Evolutionary conservation across 2,888 invertebrate genomes (phyloP), one percentile per base, ranked within the genome.

Genomic region (Caenorhabditis zanzibari): DNA sequence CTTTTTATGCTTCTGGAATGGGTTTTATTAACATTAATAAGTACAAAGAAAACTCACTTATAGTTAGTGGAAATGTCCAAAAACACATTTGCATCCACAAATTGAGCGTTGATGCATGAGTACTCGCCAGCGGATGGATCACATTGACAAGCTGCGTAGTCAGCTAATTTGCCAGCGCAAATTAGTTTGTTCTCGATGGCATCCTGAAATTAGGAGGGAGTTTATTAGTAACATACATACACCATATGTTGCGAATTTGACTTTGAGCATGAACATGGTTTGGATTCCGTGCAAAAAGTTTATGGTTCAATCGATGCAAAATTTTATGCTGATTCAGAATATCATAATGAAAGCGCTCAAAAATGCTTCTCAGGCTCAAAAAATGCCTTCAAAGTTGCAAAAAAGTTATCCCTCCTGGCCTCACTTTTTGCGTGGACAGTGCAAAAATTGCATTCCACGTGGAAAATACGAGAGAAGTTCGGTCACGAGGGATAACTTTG

Each of bases 71-170:
- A 85, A 49, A 92, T 85, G 54, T 90, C 85, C 14, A 91, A 76
- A 63, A 92, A 92, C 9, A 91, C 88, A 64, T 87, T 88, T n/a
- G 90, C 89, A 64, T 92, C 91, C 9, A 91, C 90, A 79, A 92
- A 92, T 81, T 92, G 91, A 9, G 92, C 92, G 84, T 92, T 92
- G 69, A 92, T 90, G 84, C 92, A 92, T 9, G 90, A 81, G 14
- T 89, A 81, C 58, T 88, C 87, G 10, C 83, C 88, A 9, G 64
- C 81, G 16, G 85, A 85, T 47, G 85, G 85, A 69, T 85, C 85
- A 66, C 88, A 92, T 61, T 89, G 86, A 71, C 92, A 92, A 9
- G 92, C 92, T 5, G 92, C 90, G 38, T 88, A 87, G 52, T 92
- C 92, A 5, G 88, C 85, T 22, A 92, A 82, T 16, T 85, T 83